Percentiles rank a stretch among this genome's conserved stretches.
These are phyloP conservation scores for Parambassis ranga DNA, from an alignment of 2,797 vertebrate species.

Conservation along the genomic window DNA sequence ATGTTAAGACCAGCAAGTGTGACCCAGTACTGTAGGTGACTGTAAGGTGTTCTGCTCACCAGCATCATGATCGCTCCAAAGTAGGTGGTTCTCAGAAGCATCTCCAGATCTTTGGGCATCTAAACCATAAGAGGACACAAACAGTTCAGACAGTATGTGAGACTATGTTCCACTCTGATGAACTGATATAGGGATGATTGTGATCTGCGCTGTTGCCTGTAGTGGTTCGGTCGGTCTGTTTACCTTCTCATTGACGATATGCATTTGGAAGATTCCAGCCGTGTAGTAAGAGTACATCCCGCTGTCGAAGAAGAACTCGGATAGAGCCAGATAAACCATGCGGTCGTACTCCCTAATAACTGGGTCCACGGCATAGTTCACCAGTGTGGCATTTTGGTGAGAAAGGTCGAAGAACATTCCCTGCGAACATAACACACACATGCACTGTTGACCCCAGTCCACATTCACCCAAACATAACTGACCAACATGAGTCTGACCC, in stretches of 20 bases:
- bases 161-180: too few species aligned
- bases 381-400: slow-evolving; percentile 72
- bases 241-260: slow-evolving; percentile 87
- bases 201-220: too few species aligned
- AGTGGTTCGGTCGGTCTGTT: too few species aligned
- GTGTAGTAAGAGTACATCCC: slow-evolving; percentile 89
- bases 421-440: slow-evolving; percentile 21
- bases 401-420: slow-evolving; percentile 86
- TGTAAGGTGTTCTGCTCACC: slow-evolving; percentile 84
- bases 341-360: slow-evolving; percentile 85
- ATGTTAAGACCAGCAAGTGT: neutral
- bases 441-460: neutral
- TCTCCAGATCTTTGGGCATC: slow-evolving; percentile 91
- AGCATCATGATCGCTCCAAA: slow-evolving; percentile 89
- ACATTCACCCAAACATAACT: too few species aligned
- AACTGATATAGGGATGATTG: too few species aligned
- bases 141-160: neutral
- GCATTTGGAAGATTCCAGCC: slow-evolving; percentile 82
- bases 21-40: too few species aligned
- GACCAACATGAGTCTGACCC: slow-evolving; percentile 81
- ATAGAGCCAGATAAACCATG: slow-evolving; percentile 95
- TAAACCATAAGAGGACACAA: slow-evolving; percentile 45
- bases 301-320: slow-evolving; percentile 95
- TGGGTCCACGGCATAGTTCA: slow-evolving; percentile 84
- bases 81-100: slow-evolving; percentile 91